Conservation (phyloP, 1,140 invertebrate species). For the Pogonomyrmex californicus region DNA sequence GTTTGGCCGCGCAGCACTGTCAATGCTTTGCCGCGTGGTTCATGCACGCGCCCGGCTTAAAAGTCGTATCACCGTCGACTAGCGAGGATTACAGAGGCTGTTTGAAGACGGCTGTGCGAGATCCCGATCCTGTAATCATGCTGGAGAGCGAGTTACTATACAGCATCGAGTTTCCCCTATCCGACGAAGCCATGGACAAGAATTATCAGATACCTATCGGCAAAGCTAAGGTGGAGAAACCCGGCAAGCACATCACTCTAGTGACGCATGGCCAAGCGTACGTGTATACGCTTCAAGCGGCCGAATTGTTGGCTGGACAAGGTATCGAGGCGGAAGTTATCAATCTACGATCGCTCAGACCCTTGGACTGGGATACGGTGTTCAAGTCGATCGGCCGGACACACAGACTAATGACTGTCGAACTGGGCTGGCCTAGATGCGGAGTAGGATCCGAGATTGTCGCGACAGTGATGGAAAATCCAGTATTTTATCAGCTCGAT, state of each 20-base stretch:
- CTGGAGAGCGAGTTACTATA: conserved; percentile 93
- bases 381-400: conserved; percentile 91
- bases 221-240: conserved; percentile 92
- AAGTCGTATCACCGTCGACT: conserved; percentile 91
- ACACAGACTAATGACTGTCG: conserved; percentile 90
- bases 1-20: conserved; percentile 92
- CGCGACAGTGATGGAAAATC: conserved; percentile 89
- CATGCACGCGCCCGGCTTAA: conserved; percentile 91
- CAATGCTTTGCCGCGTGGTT: conserved; percentile 93
- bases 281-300: conserved; percentile 89
- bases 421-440: conserved; percentile 91
- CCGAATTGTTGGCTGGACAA: conserved; percentile 88
- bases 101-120: conserved; percentile 90
- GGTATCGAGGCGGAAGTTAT: conserved; percentile 91
- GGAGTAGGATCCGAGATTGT: conserved; percentile 91
- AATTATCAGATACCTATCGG: conserved; percentile 92
- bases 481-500: conserved; percentile 91
- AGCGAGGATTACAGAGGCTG: conserved; percentile 91
- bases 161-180: conserved; percentile 80
- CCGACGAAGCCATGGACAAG: conserved; percentile 89
- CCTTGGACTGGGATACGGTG: conserved; percentile 90
- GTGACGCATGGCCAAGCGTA: conserved; percentile 87
- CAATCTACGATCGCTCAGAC: conserved; percentile 90
- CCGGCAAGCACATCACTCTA: conserved; percentile 90
- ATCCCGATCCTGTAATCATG: conserved; percentile 91